Conservation (phyloP, 2,113 vertebrate species). For the Mesoclemmys tuberculata region DNA sequence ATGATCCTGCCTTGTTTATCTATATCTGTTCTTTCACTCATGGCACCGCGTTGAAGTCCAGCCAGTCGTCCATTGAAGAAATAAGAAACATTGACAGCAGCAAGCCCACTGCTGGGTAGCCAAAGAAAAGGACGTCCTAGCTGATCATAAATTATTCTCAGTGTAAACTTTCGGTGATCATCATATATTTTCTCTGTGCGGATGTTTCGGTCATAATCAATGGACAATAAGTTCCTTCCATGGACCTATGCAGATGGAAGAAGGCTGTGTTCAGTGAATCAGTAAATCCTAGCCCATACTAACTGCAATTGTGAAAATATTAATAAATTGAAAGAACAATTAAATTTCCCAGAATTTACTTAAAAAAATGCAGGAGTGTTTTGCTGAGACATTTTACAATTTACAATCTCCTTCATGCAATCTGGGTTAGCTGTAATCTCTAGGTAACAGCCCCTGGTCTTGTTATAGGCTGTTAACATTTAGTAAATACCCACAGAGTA, state of each 20-base stretch:
- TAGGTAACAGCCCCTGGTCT: background rate
- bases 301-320: accelerated
- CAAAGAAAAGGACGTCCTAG: conserved; percentile 96
- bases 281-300: accelerated
- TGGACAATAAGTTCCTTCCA: conserved; percentile 94
- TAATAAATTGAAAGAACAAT: accelerated
- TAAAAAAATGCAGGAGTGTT: background rate
- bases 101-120: conserved; percentile 97
- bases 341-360: accelerated
- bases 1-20: conserved; percentile 93
- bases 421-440: background rate
- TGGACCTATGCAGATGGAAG: conserved; percentile 85
- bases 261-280: background rate
- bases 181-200: conserved; percentile 99
- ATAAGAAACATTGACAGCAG: conserved; percentile 96
- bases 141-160: conserved; percentile 96
- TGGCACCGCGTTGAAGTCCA: conserved; percentile 94
- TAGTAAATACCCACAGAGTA: background rate
- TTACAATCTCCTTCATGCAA: background rate
- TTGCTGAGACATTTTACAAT: background rate
- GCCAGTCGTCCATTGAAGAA: conserved; percentile 92
- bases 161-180: conserved; percentile 96
- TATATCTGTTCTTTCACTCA: conserved; percentile 95
- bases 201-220: conserved; percentile 97
- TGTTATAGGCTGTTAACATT: background rate